Percentiles rank a stretch among this genome's conserved stretches.
Conservation (phyloP, 53 echinoderm and acorn worm species). For the Zoroaster sp. region DNA sequence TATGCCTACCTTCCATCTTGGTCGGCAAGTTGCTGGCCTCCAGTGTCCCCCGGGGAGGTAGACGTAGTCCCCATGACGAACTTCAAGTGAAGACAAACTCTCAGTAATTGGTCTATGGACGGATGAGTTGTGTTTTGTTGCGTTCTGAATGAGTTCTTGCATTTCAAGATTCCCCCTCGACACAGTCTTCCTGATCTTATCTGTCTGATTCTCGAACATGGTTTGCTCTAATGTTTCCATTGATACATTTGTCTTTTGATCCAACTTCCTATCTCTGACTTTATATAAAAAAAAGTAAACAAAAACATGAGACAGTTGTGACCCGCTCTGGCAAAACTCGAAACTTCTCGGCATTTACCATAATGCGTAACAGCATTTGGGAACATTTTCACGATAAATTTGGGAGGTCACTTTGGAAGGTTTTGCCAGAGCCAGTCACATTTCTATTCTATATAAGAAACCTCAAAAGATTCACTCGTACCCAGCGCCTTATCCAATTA, state of each 20-base stretch:
- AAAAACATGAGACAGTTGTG: too few species aligned
- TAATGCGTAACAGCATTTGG: too few species aligned
- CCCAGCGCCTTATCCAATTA: too few species aligned
- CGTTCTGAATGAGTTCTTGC: neutral
- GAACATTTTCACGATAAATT: too few species aligned
- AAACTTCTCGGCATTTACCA: too few species aligned
- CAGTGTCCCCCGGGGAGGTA: constrained; percentile 39
- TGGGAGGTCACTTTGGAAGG: too few species aligned
- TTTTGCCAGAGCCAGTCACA: too few species aligned
- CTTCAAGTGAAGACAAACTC: neutral
- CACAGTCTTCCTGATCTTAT: neutral
- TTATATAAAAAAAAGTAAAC: neutral
- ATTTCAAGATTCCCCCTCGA: neutral
- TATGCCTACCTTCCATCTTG: constrained; percentile 55
- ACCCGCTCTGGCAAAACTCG: too few species aligned
- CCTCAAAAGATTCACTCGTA: too few species aligned
- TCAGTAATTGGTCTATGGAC: neutral
- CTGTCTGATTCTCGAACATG: neutral
- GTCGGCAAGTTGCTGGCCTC: constrained; percentile 19
- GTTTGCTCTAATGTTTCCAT: neutral
- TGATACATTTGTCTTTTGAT: neutral
- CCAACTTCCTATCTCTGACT: neutral
- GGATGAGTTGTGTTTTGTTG: neutral
- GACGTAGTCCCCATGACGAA: neutral
- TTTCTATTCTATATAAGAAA: too few species aligned